Evolutionary conservation across 2,888 invertebrate species (phyloP), one percentile per base, ranked within the genome.

Genomic region (Pharmacophagus antenor): DNA sequence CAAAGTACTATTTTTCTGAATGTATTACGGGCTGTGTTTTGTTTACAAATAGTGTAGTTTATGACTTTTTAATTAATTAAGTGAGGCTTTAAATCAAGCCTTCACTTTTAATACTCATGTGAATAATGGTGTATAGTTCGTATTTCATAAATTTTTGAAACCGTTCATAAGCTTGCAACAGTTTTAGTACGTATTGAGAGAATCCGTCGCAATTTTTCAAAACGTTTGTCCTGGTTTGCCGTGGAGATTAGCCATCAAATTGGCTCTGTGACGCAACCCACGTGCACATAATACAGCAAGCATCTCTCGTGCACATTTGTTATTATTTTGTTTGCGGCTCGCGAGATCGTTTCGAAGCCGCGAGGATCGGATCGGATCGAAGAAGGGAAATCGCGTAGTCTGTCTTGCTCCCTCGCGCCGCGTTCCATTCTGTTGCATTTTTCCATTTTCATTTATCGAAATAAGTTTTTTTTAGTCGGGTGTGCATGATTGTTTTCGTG

Each of bases 301-400:
- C 76, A 88, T 88, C 88, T n/a, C n/a, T 88, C 92, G 91, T 92
- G 92, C 92, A 92, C 92, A 92, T 92, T 93, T 93, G 93, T 93
- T 93, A 92, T 93, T 93, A 93, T 93, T 93, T 93, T 93, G 93
- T 90, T 91, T 89, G 91, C 88, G 92, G 92, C 88, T 91, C 88
- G 88, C 87, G 91, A 92, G 92, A 92, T 92, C 92, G 92, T 92
- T 92, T 92, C 91, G 76, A 73, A 79, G 77, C 80, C 78, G 82
- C 79, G 74, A 77, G 76, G 77, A 56, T 61, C 20, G 56, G 37
- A 76, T 84, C 77, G 79, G 76, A 79, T 77, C 78, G 84, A 80
- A 80, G 80, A 77, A 79, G 81, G 78, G 79, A 79, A 81, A 81
- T 80, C 80, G 82, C 77, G 80, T 80, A 76, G 79, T 78, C 77